Percentiles rank a stretch among this genome's conserved stretches.
Conservation (phyloP, 2,797 vertebrate species). For the Thripadectes ignobilis region DNA sequence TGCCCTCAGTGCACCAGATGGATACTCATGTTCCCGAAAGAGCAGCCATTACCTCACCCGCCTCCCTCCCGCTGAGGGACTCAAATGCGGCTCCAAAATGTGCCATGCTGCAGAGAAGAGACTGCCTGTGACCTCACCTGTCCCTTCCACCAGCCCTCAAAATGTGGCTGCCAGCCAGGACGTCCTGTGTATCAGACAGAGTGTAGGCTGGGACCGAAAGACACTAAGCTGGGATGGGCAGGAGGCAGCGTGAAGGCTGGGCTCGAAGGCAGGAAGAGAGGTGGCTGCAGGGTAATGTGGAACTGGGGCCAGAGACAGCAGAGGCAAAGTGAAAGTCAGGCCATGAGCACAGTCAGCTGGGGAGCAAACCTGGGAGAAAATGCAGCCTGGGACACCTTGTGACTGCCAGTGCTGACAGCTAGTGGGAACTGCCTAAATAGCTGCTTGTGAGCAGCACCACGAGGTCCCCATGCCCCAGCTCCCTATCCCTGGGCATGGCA, state of each 20-base stretch:
- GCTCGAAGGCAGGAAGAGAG: background rate
- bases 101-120: slow-evolving; percentile 27
- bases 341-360: background rate
- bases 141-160: background rate
- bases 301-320: background rate
- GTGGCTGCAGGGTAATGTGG: background rate
- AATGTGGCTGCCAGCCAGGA: background rate
- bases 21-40: slow-evolving; percentile 29
- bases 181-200: rapidly evolving
- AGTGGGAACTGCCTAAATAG: background rate
- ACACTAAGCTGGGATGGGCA: background rate
- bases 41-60: background rate
- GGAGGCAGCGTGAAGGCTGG: background rate
- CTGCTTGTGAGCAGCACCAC: background rate
- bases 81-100: slow-evolving; percentile 18
- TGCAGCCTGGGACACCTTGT: background rate
- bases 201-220: background rate
- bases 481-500: background rate
- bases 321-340: background rate
- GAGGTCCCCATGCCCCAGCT: background rate
- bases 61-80: slow-evolving; percentile 28
- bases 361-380: background rate
- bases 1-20: slow-evolving; percentile 51
- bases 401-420: background rate
- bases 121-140: slow-evolving; percentile 21